phyloP scores from a whole-genome alignment of 2,113 vertebrate genomes.

The Hyperoodon ampullatus region DNA sequence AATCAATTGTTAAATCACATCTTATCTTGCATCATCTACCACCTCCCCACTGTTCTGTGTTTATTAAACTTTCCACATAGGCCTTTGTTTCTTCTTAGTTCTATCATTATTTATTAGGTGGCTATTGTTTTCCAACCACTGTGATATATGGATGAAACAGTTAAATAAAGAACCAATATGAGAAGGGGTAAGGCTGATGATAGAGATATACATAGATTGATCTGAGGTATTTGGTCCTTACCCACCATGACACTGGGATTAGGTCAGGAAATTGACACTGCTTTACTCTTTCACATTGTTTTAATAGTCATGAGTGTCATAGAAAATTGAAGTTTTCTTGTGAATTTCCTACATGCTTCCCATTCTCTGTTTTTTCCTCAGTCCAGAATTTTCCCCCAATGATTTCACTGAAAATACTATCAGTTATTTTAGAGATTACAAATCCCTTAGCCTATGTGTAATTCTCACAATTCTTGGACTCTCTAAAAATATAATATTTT shows the following conservation, averaged over 20 bases:
- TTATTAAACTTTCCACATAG: background rate
- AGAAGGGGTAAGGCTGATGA: background rate
- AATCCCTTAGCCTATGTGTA: background rate
- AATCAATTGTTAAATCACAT: background rate
- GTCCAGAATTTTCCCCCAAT: background rate
- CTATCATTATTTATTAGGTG: background rate
- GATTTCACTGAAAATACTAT: background rate
- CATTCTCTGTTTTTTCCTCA: background rate
- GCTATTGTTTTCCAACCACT: background rate
- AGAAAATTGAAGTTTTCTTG: background rate
- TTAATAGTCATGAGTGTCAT: background rate
- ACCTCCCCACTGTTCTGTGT: accelerated
- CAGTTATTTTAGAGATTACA: background rate
- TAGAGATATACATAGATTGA: accelerated
- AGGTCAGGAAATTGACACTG: background rate
- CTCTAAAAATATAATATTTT: background rate
- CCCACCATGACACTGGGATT: background rate
- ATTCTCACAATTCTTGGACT: background rate
- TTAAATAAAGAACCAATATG: background rate
- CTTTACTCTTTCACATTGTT: background rate
- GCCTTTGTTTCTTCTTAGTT: background rate
- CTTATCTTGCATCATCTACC: background rate
- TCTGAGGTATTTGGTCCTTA: background rate
- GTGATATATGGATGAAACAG: background rate
- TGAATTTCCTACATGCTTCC: background rate